Evolutionary conservation across 2,113 vertebrate genomes (phyloP), one percentile per base, ranked within the genome.

Genomic region (Thinocorus orbignyianus): DNA sequence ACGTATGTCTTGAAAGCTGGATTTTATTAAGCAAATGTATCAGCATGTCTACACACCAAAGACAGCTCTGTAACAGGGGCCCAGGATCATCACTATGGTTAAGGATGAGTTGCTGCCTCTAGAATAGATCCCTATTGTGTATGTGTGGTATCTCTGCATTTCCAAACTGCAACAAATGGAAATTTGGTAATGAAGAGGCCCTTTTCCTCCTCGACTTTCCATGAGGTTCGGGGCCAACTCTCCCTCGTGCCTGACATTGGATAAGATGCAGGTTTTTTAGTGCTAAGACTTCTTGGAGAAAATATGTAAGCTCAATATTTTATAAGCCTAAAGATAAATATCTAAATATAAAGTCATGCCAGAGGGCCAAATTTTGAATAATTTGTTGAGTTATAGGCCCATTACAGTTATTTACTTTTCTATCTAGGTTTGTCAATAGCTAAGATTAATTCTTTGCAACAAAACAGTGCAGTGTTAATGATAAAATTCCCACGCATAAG

Each of bases 1-100:
- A 93, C 87, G 86, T 87, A 82, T 92, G 96, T 93, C 64, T 82
- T 46, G 80, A 97, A 97, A 97, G 96, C 72, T 95, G 87, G 52
- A 55, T 97, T 97, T 97, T 96, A 96, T 78, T 92, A 92, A 97
- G 94, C 66, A 93, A 96, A 97, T 86, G 55, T 95, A 96, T 97
- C 91, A 97, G 96, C 95, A 95, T 90, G 92, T 97, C 81, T 97
- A 96, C 92, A 96, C 88, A 42, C 95, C 88, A 81, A 95, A 96
- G 86, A 96, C 82, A 97, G 95, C 89, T 90, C 90, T 94, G 64
- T 90, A 90, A 91, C 94, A 95, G 93, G 72, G 72, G 71, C 55
- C 77, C 69, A 83, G 55, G 72, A 88, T 90, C 92, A 89, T 35
- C 2, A 1, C 69, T 72, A 33, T 41, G 76, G 94, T 90, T 94